Evolutionary conservation across 2,797 vertebrate genomes (phyloP), one percentile per base, ranked within the genome.

Genomic region (Parauchenoglanis ngamensis): DNA sequence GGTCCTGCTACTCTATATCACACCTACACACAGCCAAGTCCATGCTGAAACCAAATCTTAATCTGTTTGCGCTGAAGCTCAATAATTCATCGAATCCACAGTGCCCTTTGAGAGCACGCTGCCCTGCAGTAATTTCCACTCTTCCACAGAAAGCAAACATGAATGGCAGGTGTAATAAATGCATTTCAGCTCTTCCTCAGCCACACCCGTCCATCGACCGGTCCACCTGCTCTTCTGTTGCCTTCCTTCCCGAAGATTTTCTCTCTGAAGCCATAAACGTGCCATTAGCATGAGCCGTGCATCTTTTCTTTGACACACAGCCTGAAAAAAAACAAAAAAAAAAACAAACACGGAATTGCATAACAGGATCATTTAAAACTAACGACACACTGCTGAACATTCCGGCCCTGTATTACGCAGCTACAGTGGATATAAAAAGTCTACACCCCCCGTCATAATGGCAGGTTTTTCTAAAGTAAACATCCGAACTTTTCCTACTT

Each of bases 341-440:
- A 52, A 31, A n/a, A n/a, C n/a, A n/a, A 84, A 83, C 70, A 57
- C 7, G 54, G 77, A 21, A 84, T 89, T 85, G 73, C n/a, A 56
- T 75, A 86, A 90, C 65, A 83, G 82, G n/a, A 86, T 86, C 77
- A 25, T 86, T 88, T 78, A 65, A 85, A 85, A 87, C 63, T 72
- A 87, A 79, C 52, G 72, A 85, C 68, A 86, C 54, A 21, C 54
- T 31, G 83, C 72, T 85, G 85, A 87, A 77, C 28, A 46, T 82
- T 88, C 52, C 46, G 59, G 67, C 61, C 67, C 56, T 7, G 7
- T 57, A 31, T 23, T 78, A 19, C 2, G 2, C 56, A 23, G 28
- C 4, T 31, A 35, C 35, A 35, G 35, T 35, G 46, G 8, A 49
- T 49, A 49, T 49, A 49, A 49, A 49, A 49, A 5, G 46, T 49